Evolutionary conservation across 2,888 invertebrate genomes (phyloP).

Genomic region (Phorcus lineatus): DNA sequence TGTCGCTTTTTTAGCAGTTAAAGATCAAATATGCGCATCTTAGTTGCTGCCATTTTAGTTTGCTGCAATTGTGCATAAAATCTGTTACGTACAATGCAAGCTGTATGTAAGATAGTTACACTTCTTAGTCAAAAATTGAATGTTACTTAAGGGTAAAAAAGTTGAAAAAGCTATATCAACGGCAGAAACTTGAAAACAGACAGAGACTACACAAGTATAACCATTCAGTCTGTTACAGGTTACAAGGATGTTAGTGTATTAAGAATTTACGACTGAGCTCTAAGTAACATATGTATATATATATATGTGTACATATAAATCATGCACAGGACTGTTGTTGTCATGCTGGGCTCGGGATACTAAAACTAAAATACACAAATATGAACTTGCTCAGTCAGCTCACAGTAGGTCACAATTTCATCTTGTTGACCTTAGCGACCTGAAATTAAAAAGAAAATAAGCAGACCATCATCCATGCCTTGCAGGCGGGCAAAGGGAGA

Average conservation of each 20-base stretch:
- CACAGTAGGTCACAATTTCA: neutral
- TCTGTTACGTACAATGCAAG: neutral
- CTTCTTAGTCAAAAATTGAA: neutral
- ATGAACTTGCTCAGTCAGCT: neutral
- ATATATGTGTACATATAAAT: neutral
- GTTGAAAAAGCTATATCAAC: neutral
- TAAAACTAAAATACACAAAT: constrained; percentile 9
- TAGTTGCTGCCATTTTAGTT: neutral
- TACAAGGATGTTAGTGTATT: no score
- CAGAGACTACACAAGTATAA: constrained; percentile 1
- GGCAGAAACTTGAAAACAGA: constrained; percentile 11
- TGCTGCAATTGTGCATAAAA: neutral
- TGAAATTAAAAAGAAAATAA: constrained; percentile 6
- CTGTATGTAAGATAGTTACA: neutral
- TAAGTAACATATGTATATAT: neutral
- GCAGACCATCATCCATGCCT: neutral
- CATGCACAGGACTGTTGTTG: neutral
- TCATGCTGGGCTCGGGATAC: constrained; percentile 1
- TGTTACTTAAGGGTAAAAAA: neutral
- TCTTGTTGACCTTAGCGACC: neutral
- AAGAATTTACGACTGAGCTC: no score
- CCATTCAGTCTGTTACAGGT: neutral
- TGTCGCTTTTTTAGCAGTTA: neutral
- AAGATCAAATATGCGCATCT: neutral
- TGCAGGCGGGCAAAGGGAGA: neutral